phyloP scores from a whole-genome alignment of 2,888 invertebrate species.

The Clivina fossor region DNA sequence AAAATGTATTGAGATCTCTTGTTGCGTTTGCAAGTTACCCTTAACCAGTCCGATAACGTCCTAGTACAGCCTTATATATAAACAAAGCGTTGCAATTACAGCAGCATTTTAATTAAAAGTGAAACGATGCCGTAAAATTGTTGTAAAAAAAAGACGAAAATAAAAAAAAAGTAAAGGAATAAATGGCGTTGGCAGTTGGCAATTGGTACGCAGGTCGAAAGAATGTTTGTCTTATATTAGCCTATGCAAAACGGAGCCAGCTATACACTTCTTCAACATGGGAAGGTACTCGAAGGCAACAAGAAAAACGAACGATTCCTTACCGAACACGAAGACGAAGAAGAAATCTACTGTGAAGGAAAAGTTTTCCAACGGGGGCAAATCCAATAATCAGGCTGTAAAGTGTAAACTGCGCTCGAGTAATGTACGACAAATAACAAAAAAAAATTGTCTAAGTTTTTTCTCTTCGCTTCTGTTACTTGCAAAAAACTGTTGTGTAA shows the following conservation, averaged over 20 bases:
- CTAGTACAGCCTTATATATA: too few relatives aligned
- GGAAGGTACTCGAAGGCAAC: too few relatives aligned
- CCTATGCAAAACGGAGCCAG: slow-evolving; percentile 14
- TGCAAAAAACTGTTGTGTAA: too few relatives aligned
- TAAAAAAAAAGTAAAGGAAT: slow-evolving; percentile 1
- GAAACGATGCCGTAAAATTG: slow-evolving; percentile 40
- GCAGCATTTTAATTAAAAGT: slow-evolving; percentile 43
- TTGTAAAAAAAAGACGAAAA: slow-evolving; percentile 33
- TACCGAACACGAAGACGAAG: slow-evolving; percentile 6
- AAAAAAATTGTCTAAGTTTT: too few relatives aligned
- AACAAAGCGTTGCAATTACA: slow-evolving; percentile 37
- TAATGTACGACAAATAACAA: too few relatives aligned
- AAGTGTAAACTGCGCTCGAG: slow-evolving; percentile 13
- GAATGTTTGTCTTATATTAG: slow-evolving; percentile 17
- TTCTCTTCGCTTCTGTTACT: too few relatives aligned
- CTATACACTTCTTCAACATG: too few relatives aligned
- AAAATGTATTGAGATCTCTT: too few relatives aligned
- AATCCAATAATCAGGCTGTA: slow-evolving; percentile 21
- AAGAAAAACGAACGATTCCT: too few relatives aligned
- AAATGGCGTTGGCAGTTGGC: too few relatives aligned
- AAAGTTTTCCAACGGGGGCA: slow-evolving; percentile 6
- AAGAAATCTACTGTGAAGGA: background rate
- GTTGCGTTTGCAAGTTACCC: too few relatives aligned
- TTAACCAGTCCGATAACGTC: too few relatives aligned
- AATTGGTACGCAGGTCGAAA: slow-evolving; percentile 15